Evolutionary conservation across 2,797 vertebrate species (phyloP), one percentile per base, ranked within the genome.

Genomic region (Xenentodon cancila): DNA sequence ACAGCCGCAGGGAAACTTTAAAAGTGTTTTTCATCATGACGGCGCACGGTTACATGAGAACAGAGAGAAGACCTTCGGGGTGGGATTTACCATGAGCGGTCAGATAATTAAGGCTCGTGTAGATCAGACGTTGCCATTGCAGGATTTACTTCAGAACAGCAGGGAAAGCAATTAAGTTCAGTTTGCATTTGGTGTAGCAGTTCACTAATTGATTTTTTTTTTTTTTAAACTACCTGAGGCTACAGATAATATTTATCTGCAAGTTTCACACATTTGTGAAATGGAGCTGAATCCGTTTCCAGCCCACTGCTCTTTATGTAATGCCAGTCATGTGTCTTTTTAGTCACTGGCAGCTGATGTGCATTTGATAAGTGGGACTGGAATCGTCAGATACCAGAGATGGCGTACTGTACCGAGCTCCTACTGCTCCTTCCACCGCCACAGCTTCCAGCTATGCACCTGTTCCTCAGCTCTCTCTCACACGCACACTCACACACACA

Each of bases 401-500:
- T 86, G 88, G 90, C 80, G 78, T 75, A 73, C 74, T 72, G 66
- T 77, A 82, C 81, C 47, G 71, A 85, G 86, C 80, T 80, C 79
- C 86, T 71, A 77, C 82, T 84, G 86, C 83, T 86, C 75, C 85
- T 72, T 78, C 68, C 80, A 80, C 68, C 71, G 86, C 77, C 73
- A 88, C 88, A 79, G 90, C 89, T 92, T 81, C 89, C 83, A 91
- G 93, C 90, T 79, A 91, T 83, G 82, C 93, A 93, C 92, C 91
- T 94, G 92, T 92, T 92, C 88, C 73, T 69, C 79, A 69, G 59
- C 65, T 57, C 75, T 53, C 71, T 8, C 73, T 25, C 74, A n/a
- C 65, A 40, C 59, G 53, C 25, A 56, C 55, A 59, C 60, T 45
- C 50, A 60, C 52, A 71, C 47, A 25, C 46, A 68, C 19, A 56